phyloP scores from a whole-genome alignment of 2,797 vertebrate genomes.

The Eidolon dupreanum region DNA sequence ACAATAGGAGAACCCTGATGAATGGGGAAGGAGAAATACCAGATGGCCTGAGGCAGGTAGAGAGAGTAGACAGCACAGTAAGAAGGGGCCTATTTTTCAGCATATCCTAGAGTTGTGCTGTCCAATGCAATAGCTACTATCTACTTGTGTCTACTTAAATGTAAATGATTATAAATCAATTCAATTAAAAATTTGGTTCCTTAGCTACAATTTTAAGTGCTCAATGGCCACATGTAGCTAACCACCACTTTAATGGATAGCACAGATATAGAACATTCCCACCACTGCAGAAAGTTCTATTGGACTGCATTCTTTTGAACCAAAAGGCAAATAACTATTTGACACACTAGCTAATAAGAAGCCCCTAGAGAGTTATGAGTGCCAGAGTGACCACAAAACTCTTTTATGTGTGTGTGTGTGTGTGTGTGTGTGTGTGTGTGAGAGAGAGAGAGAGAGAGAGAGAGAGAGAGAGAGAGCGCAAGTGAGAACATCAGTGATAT shows the following conservation, averaged over 20 bases:
- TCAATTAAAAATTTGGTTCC: neutral
- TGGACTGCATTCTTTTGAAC: neutral
- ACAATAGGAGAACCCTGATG: neutral
- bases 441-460: no score
- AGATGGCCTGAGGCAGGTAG: neutral
- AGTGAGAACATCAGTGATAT: neutral
- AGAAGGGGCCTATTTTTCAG: neutral
- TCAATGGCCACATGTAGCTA: neutral
- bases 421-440: neutral
- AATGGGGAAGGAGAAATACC: neutral
- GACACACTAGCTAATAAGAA: neutral
- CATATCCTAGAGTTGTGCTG: neutral
- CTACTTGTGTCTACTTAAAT: neutral
- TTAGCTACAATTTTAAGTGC: neutral
- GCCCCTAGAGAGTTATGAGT: neutral
- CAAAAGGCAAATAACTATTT: conserved; percentile 3
- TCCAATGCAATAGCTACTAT: neutral
- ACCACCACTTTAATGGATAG: neutral
- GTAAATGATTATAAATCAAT: conserved; percentile 1
- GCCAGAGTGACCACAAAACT: neutral
- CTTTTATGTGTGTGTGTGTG: neutral
- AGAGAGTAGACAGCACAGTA: neutral
- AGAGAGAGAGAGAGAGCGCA: no score
- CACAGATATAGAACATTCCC: neutral
- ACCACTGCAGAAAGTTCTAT: neutral